Base-by-base conservation (phyloP, 2,113 vertebrate genomes). In the Perognathus longimembris region DNA sequence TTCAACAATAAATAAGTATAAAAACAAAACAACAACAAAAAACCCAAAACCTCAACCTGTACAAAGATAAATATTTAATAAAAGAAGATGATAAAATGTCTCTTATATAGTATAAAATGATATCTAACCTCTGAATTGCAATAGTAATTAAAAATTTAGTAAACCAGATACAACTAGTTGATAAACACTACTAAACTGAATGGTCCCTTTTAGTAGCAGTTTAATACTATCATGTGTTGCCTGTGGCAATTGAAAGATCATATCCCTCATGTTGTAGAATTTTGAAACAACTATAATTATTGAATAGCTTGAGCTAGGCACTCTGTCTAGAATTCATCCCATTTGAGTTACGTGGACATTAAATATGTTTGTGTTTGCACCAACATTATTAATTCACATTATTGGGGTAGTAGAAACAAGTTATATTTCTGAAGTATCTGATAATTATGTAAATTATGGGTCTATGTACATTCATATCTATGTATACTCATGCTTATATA, bases 11-110 rank as follows among this genome's bases (percentile, higher is more conserved):
- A n/a, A n/a, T n/a, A n/a, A n/a, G n/a, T n/a, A n/a, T n/a, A 87
- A 90, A 90, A 80, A 90, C 40, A 80, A 76, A 80, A 67, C 11
- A 83, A 64, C 22, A 89, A 64, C n/a, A n/a, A n/a, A n/a, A n/a
- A 85, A 79, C 45, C 42, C 22, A 89, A 64, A 85, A 79, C 45
- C 42, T 67, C 61, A 95, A 61, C 14, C 7, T 36, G 1, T 67
- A 64, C 7, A 50, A 24, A 92, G 85, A 45, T 1, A 84, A 30
- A 28, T 28, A 45, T 85, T 85, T 90, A 81, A 76, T 92, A 50
- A 88, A 86, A 75, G 45, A 70, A 54, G 1, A 67, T 86, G 36
- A 36, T 67, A 42, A 76, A 80, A 66, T 95, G 20, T 0, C 14
- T 78, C 28, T 82, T 69, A n/a, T 32, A 67, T 2, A 22, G 45